Percentiles rank a stretch among this genome's conserved stretches.
These are phyloP conservation scores for Harpagifer antarcticus DNA, from an alignment of 2,797 vertebrate genomes.

Conservation along the genomic window DNA sequence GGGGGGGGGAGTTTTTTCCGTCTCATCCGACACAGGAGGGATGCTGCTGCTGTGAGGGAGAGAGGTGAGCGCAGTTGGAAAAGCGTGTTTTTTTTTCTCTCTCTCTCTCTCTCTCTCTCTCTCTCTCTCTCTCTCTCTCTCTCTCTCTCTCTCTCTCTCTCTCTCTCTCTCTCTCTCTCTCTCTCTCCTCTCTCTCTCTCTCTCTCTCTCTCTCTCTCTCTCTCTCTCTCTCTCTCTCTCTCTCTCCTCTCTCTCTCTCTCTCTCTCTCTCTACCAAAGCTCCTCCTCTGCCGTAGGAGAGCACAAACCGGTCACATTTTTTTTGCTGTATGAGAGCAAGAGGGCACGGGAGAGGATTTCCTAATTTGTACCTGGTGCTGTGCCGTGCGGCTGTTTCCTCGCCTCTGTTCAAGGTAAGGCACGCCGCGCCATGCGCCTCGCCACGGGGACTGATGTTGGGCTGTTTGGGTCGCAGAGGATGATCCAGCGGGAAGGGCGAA, in stretches of 20 bases:
- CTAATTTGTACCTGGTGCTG: constrained; percentile 69
- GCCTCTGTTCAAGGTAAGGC: constrained; percentile 76
- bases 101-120: not conserved
- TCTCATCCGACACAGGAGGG: constrained; percentile 56
- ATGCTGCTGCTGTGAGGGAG: constrained; percentile 60
- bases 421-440: constrained; percentile 56
- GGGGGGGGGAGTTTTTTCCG: not conserved
- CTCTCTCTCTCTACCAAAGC: constrained; percentile 55
- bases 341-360: constrained; percentile 79
- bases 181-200: not conserved
- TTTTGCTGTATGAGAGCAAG: constrained; percentile 78
- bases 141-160: no score
- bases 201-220: no score
- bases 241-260: no score
- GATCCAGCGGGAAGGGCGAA: constrained; percentile 63
- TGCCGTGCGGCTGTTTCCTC: constrained; percentile 60
- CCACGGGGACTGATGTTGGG: constrained; percentile 23
- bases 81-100: constrained; percentile 29
- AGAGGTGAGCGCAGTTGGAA: constrained; percentile 76
- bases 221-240: no score
- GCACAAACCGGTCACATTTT: constrained; percentile 69
- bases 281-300: constrained; percentile 82
- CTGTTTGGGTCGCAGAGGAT: constrained; percentile 26
- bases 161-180: no score
- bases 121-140: no score